Evolutionary conservation across 2,888 invertebrate species (phyloP).

Genomic region (Mylabris sibirica): DNA sequence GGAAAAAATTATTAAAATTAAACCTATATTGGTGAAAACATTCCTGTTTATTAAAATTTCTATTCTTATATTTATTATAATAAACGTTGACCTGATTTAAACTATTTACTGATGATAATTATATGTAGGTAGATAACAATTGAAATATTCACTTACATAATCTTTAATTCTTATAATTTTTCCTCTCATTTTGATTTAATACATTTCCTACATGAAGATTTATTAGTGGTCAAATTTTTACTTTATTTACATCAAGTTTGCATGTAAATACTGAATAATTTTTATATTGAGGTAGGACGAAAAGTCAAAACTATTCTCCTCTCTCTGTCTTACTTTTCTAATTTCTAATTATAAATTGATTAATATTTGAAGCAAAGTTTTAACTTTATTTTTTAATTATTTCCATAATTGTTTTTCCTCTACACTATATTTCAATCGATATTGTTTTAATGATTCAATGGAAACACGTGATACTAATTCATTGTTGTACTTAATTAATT

Average conservation of each 20-base stretch:
- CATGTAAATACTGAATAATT: conserved; percentile 1
- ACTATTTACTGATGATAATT: not conserved
- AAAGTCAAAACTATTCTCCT: not conserved
- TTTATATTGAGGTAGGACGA: conserved; percentile 15
- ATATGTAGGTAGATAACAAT: conserved; percentile 6
- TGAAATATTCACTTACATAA: not conserved
- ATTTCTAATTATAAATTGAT: not conserved
- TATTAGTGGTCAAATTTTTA: not conserved
- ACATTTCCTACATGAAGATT: not conserved
- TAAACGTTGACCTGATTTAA: conserved; percentile 2
- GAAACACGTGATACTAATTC: not conserved
- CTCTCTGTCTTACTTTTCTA: not conserved
- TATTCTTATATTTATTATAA: not conserved
- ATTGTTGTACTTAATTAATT: not conserved
- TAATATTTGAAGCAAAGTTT: not conserved
- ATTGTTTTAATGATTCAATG: not conserved
- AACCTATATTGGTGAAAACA: no score
- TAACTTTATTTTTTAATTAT: not conserved
- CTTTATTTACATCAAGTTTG: conserved; percentile 5
- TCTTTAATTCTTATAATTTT: not conserved
- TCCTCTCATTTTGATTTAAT: not conserved
- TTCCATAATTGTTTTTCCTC: not conserved
- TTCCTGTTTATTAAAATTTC: no score
- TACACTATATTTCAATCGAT: not conserved
- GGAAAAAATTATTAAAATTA: no score